Evolutionary conservation across 2,888 invertebrate species (phyloP).

Genomic region (Epinotia brunnichana): DNA sequence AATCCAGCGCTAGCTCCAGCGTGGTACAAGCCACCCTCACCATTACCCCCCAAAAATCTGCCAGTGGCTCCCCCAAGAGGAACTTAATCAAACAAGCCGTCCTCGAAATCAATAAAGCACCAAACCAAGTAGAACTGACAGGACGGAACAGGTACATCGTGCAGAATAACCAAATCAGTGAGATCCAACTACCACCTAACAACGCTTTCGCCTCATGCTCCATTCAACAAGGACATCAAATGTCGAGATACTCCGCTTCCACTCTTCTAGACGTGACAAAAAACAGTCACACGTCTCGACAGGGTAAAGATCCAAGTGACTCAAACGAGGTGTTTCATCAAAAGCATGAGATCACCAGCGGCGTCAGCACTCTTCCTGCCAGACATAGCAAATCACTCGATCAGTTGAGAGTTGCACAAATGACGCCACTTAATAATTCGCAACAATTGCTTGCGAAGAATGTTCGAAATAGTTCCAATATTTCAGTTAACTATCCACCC

Average conservation of each 20-base stretch:
- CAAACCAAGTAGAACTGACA: conserved; percentile 77
- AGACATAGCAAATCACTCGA: conserved; percentile 93
- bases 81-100: conserved; percentile 77
- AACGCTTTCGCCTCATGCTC: conserved; percentile 73
- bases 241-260: conserved; percentile 85
- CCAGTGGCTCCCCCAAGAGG: conserved; percentile 76
- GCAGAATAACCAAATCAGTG: conserved; percentile 81
- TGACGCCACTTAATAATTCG: conserved; percentile 65
- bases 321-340: conserved; percentile 67
- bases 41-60: conserved; percentile 84
- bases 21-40: conserved; percentile 87
- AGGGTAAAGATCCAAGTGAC: conserved; percentile 65
- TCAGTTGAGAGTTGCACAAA: conserved; percentile 86
- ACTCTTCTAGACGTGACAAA: conserved; percentile 80
- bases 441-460: conserved; percentile 67
- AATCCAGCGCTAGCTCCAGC: conserved; percentile 74
- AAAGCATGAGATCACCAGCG: conserved; percentile 75
- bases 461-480: conserved; percentile 70
- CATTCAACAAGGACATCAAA: conserved; percentile 75
- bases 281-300: conserved; percentile 60
- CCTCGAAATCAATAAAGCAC: conserved; percentile 70
- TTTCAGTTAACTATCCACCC: conserved; percentile 76
- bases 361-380: conserved; percentile 85
- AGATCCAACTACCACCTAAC: conserved; percentile 78
- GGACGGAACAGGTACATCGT: conserved; percentile 81